These are phyloP conservation scores for Tethya wilhelma DNA, from an alignment of 37 sponge, comb jelly and placozoan species.

Conservation along the genomic window DNA sequence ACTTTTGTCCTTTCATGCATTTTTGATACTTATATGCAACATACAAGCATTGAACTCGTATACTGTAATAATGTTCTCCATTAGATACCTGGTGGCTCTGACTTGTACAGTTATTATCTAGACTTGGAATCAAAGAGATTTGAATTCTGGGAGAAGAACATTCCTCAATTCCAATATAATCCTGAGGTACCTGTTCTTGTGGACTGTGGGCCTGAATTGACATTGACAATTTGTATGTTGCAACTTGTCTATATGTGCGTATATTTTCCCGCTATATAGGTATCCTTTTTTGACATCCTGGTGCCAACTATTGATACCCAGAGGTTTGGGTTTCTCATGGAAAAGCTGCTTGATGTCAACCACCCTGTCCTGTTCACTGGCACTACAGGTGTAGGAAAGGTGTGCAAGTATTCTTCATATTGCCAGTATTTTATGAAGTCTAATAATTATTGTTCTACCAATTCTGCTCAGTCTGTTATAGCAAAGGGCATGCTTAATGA, in stretches of 20 bases:
- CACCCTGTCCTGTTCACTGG: conserved; percentile 96
- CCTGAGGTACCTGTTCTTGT: conserved; percentile 56
- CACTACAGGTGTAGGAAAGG: conserved; percentile 98
- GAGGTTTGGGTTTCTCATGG: conserved; percentile 93
- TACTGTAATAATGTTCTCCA: neutral
- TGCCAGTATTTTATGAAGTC: neutral
- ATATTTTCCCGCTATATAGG: conserved; percentile 15
- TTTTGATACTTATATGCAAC: conserved; percentile 10
- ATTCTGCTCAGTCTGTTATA: conserved; percentile 93
- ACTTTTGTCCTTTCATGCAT: neutral
- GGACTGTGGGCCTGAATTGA: neutral
- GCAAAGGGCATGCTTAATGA: conserved; percentile 82
- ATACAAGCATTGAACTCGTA: neutral
- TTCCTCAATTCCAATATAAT: conserved; percentile 85
- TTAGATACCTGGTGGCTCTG: conserved; percentile 92
- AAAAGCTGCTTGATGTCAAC: conserved; percentile 79
- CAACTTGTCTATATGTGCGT: neutral
- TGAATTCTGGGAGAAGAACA: conserved; percentile 93
- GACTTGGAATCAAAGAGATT: conserved; percentile 80
- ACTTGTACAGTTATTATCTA: conserved; percentile 92
- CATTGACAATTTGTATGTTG: neutral
- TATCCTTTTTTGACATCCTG: conserved; percentile 91
- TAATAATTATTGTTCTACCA: conserved; percentile 16
- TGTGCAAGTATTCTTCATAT: neutral
- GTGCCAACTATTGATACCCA: conserved; percentile 98